These are phyloP conservation scores for Rhincodon typus DNA, from an alignment of 2,797 vertebrate species.

Conservation along the genomic window DNA sequence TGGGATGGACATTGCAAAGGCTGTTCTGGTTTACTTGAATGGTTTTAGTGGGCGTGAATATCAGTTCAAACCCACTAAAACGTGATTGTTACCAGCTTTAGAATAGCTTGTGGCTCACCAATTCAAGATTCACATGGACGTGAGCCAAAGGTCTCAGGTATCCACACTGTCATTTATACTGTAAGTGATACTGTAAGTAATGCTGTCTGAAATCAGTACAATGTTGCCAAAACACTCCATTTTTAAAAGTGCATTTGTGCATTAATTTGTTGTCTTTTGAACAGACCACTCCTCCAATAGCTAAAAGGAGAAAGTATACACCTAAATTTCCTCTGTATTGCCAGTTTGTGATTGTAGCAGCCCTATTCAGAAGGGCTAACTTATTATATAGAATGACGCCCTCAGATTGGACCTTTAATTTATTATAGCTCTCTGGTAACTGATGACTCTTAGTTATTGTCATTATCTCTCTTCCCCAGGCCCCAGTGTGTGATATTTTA, in stretches of 20 bases:
- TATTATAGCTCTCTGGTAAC: background rate
- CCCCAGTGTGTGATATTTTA: background rate
- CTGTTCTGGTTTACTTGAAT: background rate
- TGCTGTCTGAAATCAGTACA: background rate
- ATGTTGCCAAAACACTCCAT: background rate
- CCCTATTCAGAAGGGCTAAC: background rate
- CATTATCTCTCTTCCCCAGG: background rate
- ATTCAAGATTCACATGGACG: background rate
- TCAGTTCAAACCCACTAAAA: background rate
- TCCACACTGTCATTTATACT: background rate
- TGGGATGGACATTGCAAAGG: background rate
- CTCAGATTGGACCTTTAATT: background rate
- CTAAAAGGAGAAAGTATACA: background rate
- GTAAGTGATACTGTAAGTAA: background rate
- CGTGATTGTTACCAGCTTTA: no score
- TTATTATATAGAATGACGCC: background rate
- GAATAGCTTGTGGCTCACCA: background rate
- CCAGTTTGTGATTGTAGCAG: background rate
- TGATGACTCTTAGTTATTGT: background rate
- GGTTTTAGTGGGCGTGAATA: background rate
- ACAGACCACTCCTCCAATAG: background rate
- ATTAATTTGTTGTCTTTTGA: constrained; percentile 5
- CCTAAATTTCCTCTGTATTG: background rate
- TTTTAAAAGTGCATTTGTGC: background rate
- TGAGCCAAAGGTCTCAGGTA: background rate